Percentiles rank a stretch among this genome's conserved stretches.
Conservation (phyloP, 2,888 invertebrate genomes). For the Rhorus exstirpatorius region DNA sequence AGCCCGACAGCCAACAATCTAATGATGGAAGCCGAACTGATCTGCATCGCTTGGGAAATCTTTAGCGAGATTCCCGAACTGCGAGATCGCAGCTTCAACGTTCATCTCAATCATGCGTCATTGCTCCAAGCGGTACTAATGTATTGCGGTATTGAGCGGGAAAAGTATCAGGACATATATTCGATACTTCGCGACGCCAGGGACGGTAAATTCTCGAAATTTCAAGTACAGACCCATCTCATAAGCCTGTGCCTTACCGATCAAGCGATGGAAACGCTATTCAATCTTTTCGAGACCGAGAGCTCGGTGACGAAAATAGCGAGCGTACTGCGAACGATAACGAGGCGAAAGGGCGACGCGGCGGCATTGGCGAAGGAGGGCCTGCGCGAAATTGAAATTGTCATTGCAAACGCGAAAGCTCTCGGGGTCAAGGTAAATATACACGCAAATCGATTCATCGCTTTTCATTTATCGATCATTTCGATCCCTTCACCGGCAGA, state of each 20-base stretch:
- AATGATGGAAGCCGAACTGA: constrained; percentile 94
- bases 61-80: constrained; percentile 90
- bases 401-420: constrained; percentile 90
- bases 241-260: constrained; percentile 90
- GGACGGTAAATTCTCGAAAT: constrained; percentile 89
- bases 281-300: constrained; percentile 90
- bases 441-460: not conserved
- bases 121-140: constrained; percentile 92
- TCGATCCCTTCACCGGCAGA: no score
- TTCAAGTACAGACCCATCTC: constrained; percentile 91
- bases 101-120: constrained; percentile 93
- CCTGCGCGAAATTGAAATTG: constrained; percentile 91
- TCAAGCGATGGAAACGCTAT: constrained; percentile 89
- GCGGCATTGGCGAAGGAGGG: constrained; percentile 90
- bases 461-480: not conserved
- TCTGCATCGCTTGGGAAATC: constrained; percentile 92
- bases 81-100: constrained; percentile 89
- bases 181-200: constrained; percentile 86
- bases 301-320: constrained; percentile 88
- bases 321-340: constrained; percentile 89
- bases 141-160: constrained; percentile 92
- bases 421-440: constrained; percentile 93
- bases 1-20: constrained; percentile 91
- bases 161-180: constrained; percentile 88
- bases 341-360: constrained; percentile 90